Evolutionary conservation across 2,888 invertebrate species (phyloP).

Genomic region (Conomelus anceps): DNA sequence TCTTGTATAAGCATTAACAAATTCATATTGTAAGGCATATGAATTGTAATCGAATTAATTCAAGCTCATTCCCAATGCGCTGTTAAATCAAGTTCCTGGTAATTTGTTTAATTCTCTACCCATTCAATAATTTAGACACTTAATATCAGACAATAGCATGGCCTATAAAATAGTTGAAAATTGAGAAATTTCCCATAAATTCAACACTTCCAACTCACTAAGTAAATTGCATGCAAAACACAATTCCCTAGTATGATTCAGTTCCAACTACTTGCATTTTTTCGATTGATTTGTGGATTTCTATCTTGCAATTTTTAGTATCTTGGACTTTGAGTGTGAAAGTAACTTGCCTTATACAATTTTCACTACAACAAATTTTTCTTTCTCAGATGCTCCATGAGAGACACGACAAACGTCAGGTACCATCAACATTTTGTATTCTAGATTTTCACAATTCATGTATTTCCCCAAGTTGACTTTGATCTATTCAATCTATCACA

Average conservation of each 20-base stretch:
- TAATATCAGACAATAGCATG: background rate
- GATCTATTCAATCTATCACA: too few relatives aligned
- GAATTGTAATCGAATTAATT: too few relatives aligned
- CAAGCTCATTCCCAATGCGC: too few relatives aligned
- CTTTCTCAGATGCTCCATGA: slow-evolving; percentile 11
- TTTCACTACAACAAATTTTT: slow-evolving; percentile 2
- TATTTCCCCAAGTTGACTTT: too few relatives aligned
- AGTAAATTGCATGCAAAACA: background rate
- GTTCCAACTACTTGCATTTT: background rate
- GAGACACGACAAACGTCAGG: slow-evolving; percentile 3
- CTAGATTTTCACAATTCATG: background rate
- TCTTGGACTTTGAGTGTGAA: background rate
- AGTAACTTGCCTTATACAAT: background rate
- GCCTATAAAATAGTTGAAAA: background rate
- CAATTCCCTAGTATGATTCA: background rate
- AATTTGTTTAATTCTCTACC: background rate
- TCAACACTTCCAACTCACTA: background rate
- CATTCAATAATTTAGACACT: too few relatives aligned
- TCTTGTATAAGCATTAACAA: too few relatives aligned
- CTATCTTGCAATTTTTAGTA: background rate
- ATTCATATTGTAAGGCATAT: too few relatives aligned
- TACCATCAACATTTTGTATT: slow-evolving; percentile 1
- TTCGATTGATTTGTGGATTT: background rate
- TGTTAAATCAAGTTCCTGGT: too few relatives aligned
- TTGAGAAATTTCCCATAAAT: background rate